Conservation (phyloP, 2,888 invertebrate genomes). For the Apamea epomidion region DNA sequence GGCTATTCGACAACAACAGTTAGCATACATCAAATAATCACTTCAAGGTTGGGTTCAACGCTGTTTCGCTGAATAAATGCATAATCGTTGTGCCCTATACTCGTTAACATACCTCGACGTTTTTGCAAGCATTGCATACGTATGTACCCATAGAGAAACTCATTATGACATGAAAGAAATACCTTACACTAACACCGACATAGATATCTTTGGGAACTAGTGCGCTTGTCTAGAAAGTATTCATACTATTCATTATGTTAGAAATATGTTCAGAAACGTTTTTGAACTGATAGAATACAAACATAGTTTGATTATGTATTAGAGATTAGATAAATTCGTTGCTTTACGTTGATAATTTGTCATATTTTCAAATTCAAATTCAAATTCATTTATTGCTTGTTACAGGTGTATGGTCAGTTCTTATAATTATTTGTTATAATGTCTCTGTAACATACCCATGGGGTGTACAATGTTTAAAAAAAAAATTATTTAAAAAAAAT, state of each 20-base stretch:
- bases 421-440: too few species aligned
- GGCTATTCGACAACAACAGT: constrained; percentile 58
- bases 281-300: constrained; percentile 21
- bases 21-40: constrained; percentile 43
- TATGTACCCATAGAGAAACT: constrained; percentile 11
- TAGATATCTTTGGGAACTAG: constrained; percentile 39
- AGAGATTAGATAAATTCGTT: constrained; percentile 32
- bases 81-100: constrained; percentile 32
- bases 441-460: too few species aligned
- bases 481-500: too few species aligned
- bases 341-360: constrained; percentile 6
- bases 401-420: too few species aligned
- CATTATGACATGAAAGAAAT: constrained; percentile 21
- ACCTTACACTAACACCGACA: constrained; percentile 7
- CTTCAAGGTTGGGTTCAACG: constrained; percentile 51
- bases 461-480: too few species aligned
- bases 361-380: too few species aligned
- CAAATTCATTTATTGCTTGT: too few species aligned
- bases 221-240: constrained; percentile 21
- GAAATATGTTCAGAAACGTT: constrained; percentile 16
- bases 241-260: constrained; percentile 17
- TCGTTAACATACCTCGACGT: constrained; percentile 13
- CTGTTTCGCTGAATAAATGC: constrained; percentile 26
- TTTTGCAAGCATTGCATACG: constrained; percentile 33
- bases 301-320: constrained; percentile 26